A percentile compares a stretch with the other conserved stretches of the same genome.
Evolutionary conservation across 2,797 vertebrate genomes (phyloP).

Genomic region (Cyclopterus lumpus): DNA sequence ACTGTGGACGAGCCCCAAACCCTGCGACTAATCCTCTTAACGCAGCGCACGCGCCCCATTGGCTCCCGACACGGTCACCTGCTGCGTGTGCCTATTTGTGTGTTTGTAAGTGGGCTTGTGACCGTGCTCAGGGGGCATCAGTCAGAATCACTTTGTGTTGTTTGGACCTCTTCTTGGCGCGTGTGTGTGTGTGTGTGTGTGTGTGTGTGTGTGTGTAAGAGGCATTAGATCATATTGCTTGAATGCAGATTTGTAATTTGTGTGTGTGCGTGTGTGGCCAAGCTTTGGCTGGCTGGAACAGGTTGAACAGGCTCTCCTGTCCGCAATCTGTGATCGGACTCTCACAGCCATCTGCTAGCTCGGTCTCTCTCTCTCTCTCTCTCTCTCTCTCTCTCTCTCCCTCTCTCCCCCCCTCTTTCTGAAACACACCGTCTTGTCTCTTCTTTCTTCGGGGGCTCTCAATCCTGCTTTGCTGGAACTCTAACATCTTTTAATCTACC

Average conservation of each 20-base stretch:
- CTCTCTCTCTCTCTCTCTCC: conserved; percentile 1
- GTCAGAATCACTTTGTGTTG: conserved; percentile 25
- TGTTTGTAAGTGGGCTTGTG: conserved; percentile 41
- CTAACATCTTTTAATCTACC: conserved; percentile 14
- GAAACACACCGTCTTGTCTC: conserved; percentile 25
- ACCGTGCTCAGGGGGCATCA: conserved; percentile 22
- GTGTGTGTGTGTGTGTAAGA: not conserved
- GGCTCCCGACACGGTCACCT: conserved; percentile 64
- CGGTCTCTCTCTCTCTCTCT: conserved; percentile 4
- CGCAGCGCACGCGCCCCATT: conserved; percentile 46
- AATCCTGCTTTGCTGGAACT: conserved; percentile 1
- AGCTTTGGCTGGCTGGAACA: conserved; percentile 37
- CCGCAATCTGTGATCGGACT: conserved; percentile 66
- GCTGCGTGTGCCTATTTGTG: conserved; percentile 68
- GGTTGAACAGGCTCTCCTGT: conserved; percentile 65
- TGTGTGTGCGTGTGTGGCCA: not conserved
- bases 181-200: no score
- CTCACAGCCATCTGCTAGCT: conserved; percentile 73
- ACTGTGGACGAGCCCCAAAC: conserved; percentile 63
- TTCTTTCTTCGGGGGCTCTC: not conserved
- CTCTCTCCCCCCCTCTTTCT: not conserved
- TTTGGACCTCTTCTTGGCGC: conserved; percentile 8
- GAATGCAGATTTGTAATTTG: conserved; percentile 3
- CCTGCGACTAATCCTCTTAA: conserved; percentile 76
- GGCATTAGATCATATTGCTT: conserved; percentile 25